Conservation (phyloP, 2,113 vertebrate genomes). For the Galbula dea region DNA sequence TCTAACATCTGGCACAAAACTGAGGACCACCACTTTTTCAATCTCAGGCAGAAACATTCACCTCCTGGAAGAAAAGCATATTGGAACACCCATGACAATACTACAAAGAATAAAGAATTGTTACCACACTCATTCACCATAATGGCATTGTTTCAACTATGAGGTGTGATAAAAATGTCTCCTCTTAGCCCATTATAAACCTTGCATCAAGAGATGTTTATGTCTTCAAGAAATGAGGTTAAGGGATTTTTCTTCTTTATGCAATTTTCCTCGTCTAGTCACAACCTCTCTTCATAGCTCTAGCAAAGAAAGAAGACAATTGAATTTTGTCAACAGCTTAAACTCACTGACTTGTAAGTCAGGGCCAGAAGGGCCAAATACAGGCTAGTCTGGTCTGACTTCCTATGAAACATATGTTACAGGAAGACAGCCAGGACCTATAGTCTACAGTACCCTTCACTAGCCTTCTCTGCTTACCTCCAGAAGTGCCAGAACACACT, state of each 20-base stretch:
- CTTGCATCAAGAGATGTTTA: background rate
- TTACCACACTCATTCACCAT: background rate
- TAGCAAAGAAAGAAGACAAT: background rate
- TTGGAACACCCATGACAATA: background rate
- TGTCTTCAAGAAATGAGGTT: background rate
- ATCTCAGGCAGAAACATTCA: background rate
- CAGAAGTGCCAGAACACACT: background rate
- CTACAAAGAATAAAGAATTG: background rate
- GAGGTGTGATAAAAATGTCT: background rate
- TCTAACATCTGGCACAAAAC: background rate
- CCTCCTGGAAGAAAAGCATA: background rate
- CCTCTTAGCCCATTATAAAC: background rate
- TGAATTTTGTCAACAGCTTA: background rate
- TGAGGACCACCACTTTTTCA: background rate
- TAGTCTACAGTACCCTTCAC: rapidly evolving
- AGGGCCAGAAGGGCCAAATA: background rate
- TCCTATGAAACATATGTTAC: background rate
- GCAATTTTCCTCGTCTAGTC: background rate
- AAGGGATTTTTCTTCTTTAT: background rate
- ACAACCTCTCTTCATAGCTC: background rate
- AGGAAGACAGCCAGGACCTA: background rate
- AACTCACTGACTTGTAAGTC: background rate
- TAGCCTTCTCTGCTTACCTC: background rate
- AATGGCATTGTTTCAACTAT: background rate
- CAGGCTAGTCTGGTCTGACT: background rate